Base-by-base conservation (phyloP, 2,888 invertebrate species). In the Asteroscopus sphinx region DNA sequence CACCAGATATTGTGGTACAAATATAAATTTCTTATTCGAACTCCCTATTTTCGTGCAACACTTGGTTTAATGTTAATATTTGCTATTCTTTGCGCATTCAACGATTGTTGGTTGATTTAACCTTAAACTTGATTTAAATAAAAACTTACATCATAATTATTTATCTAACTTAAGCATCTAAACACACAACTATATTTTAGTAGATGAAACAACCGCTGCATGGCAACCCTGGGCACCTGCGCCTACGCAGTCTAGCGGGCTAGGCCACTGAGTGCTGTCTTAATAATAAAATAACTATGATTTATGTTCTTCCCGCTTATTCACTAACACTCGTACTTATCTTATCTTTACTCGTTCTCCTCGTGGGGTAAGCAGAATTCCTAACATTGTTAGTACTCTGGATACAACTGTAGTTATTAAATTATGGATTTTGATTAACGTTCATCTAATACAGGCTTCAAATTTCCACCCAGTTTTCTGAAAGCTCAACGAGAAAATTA, bases 261-360 rank as follows among this genome's bases (percentile, higher is more conserved):
- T 76, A 73, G 77, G 71, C 63, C 54, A 63, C 56, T 40, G 60
- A 70, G 54, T 57, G 59, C 48, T 53, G 68, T 73, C 68, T 67
- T 64, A 64, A 76, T 72, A 70, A 63, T 59, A 71, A 76, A 76
- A 75, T 75, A 73, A 69, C 75, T 76, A 76, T 73, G 75, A 76
- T 76, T 71, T 60, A 76, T 67, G 56, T 59, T 36, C 49, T 52
- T 48, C 41, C 49, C 66, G 68, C 37, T 69, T 66, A 65, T 69
- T 70, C 67, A 66, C 37, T 15, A 44, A 39, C 67, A 57, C 44
- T 41, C 40, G n/a, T 12, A 16, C 35, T 69, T 67, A 69, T 67
- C 69, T 69, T 61, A 61, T 45, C 68, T 16, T 16, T 9, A n/a
- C 26, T 16, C 21, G 30, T 52, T 56, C 35, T 7, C 21, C 25